Percentiles rank a stretch among this genome's conserved stretches.
These are phyloP conservation scores for Crotophaga sulcirostris DNA, from an alignment of 2,113 vertebrate genomes.

Conservation along the genomic window DNA sequence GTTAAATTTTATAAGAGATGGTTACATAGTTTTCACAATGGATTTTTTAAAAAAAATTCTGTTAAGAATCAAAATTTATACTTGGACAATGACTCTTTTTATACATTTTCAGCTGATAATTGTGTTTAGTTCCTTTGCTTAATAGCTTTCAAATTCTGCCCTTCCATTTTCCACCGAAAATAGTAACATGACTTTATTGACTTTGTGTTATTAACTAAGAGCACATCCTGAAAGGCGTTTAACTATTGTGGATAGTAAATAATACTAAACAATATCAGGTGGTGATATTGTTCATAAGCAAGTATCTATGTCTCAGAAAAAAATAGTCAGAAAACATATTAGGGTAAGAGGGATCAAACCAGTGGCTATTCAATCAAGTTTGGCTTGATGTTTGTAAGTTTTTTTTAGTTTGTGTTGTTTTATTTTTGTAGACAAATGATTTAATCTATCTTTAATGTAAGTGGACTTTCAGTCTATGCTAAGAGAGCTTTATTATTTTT, in stretches of 20 bases:
- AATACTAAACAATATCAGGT: not conserved
- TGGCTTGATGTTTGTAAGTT: not conserved
- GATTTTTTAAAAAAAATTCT: too few relatives aligned
- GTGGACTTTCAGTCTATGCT: not conserved
- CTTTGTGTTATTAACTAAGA: not conserved
- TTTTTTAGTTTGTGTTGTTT: not conserved
- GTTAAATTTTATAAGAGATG: not conserved
- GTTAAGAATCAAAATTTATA: not conserved
- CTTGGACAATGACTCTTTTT: not conserved
- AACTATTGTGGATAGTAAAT: not conserved
- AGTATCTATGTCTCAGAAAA: not conserved
- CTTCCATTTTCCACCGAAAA: not conserved
- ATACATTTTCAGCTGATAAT: not conserved
- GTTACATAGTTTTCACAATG: not conserved
- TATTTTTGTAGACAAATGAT: not conserved
- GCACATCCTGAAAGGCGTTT: not conserved
- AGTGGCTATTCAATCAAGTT: not conserved
- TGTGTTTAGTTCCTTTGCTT: not conserved
- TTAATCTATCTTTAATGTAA: not conserved
- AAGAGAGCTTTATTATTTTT: not conserved
- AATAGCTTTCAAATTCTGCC: not conserved
- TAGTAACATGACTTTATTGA: not conserved
- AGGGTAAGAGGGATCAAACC: not conserved
- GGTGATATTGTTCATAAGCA: not conserved
- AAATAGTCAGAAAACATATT: not conserved